Conservation (phyloP, 2,888 invertebrate genomes). For the Drosophila sordidapex region DNA sequence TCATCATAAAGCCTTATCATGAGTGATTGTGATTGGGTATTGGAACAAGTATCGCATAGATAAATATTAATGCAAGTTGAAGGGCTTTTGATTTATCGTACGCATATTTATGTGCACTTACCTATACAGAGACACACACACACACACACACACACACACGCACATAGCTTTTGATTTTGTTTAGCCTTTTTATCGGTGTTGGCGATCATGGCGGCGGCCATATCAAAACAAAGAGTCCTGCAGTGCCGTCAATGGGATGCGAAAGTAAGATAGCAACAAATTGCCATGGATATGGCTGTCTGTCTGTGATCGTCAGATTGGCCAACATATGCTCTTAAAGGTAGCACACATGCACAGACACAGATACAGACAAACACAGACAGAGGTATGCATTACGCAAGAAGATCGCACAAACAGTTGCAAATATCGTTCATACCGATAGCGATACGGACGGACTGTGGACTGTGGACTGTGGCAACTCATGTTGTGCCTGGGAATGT, state of each 20-base stretch:
- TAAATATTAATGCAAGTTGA: slow-evolving; percentile 1
- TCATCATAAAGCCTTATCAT: not conserved
- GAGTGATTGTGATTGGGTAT: not conserved
- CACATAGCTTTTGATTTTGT: not conserved
- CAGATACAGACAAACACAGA: not conserved
- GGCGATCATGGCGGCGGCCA: slow-evolving; percentile 64
- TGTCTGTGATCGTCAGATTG: slow-evolving; percentile 76
- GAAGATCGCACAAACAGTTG: slow-evolving; percentile 18
- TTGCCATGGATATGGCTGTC: slow-evolving; percentile 68
- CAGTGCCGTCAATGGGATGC: slow-evolving; percentile 71
- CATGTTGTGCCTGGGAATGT: slow-evolving; percentile 49
- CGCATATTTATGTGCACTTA: not conserved
- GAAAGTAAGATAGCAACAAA: slow-evolving; percentile 76
- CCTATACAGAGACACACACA: not conserved
- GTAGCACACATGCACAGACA: not conserved
- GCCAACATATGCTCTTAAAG: slow-evolving; percentile 56
- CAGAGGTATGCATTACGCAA: not conserved
- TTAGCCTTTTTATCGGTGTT: slow-evolving; percentile 57
- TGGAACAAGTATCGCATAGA: not conserved
- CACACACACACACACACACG: not conserved
- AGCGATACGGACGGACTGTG: slow-evolving; percentile 27
- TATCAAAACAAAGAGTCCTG: slow-evolving; percentile 77
- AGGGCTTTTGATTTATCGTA: not conserved
- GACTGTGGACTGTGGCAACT: slow-evolving; percentile 20
- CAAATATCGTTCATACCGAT: slow-evolving; percentile 40